Percentiles rank a stretch among this genome's conserved stretches.
phyloP scores from a whole-genome alignment of 2,113 vertebrate genomes.

The Mugil cephalus region DNA sequence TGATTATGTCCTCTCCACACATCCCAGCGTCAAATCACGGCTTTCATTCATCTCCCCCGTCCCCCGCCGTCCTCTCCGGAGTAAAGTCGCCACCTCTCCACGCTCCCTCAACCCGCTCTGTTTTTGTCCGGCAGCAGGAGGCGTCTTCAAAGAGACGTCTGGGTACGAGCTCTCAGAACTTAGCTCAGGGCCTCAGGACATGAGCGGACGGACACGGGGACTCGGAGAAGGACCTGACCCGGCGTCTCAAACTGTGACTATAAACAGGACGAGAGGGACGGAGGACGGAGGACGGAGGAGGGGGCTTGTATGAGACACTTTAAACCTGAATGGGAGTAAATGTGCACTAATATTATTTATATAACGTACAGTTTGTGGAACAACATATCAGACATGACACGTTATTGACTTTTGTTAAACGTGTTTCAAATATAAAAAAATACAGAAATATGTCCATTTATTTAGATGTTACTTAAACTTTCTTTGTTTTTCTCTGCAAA shows the following conservation, averaged over 20 bases:
- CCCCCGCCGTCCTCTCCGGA: not conserved
- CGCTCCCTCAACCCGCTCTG: constrained; percentile 7
- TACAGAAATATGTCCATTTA: too few species aligned
- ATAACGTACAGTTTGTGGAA: too few species aligned
- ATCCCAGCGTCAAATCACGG: not conserved
- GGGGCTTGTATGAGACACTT: not conserved
- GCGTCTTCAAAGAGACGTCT: constrained; percentile 61
- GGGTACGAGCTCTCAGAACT: constrained; percentile 40
- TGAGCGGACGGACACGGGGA: not conserved
- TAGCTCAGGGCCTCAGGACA: constrained; percentile 2
- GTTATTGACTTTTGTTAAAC: too few species aligned
- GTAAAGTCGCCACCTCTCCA: not conserved
- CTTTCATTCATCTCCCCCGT: not conserved
- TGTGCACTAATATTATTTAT: too few species aligned
- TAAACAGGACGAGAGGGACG: constrained; percentile 10
- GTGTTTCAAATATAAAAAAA: too few species aligned
- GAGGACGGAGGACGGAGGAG: not conserved
- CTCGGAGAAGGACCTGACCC: not conserved
- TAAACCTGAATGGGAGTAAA: not conserved
- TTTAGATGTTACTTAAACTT: too few species aligned
- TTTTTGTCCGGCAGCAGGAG: constrained; percentile 48
- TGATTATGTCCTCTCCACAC: not conserved
- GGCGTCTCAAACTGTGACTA: not conserved
- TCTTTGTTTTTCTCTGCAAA: too few species aligned
- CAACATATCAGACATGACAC: too few species aligned